Evolutionary conservation across 2,888 invertebrate species (phyloP), one percentile per base, ranked within the genome.

Genomic region (Apamea crenata): DNA sequence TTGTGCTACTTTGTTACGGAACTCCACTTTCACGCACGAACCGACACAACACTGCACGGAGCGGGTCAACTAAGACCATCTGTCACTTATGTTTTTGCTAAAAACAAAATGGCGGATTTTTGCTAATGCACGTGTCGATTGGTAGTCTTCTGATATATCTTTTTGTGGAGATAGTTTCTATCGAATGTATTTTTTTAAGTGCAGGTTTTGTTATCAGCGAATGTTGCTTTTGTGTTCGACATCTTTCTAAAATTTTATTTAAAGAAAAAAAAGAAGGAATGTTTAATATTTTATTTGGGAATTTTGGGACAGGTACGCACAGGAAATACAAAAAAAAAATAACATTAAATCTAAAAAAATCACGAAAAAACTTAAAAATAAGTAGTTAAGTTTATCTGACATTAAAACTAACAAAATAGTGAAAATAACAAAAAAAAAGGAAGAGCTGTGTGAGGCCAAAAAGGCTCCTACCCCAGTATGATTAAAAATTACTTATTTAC

Each of bases 1-100:
- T 83, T 87, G 87, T 86, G 83, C 87, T 65, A 86, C 83, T 87
- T 87, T 72, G 81, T 84, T 77, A 78, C 87, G 87, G 81, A 87
- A 83, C 85, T 71, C 80, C 80, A 85, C 87, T 87, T 87, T 87
- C 87, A 81, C 87, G 87, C 83, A 85, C 83, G 80, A 80, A 61
- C 70, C 73, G 29, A 70, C 82, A 65, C 65, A 65, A 65, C 65
- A 80, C 69, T 68, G 83, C 78, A 78, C 70, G 74, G 82, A 74
- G 65, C 86, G 83, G 81, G 85, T 81, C 85, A 83, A 69, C 87
- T 77, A 76, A 78, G 18, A 80, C 70, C 80, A 85, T 82, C 74
- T 73, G 83, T 80, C 78, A 78, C 61, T 74, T 84, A 81, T 74
- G 77, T 81, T 83, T 73, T 75, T 77, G 77, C 63, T 83, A 85